Evolutionary conservation across 2,113 vertebrate species (phyloP), one percentile per base, ranked within the genome.

Genomic region (Daphoenositta chrysoptera): DNA sequence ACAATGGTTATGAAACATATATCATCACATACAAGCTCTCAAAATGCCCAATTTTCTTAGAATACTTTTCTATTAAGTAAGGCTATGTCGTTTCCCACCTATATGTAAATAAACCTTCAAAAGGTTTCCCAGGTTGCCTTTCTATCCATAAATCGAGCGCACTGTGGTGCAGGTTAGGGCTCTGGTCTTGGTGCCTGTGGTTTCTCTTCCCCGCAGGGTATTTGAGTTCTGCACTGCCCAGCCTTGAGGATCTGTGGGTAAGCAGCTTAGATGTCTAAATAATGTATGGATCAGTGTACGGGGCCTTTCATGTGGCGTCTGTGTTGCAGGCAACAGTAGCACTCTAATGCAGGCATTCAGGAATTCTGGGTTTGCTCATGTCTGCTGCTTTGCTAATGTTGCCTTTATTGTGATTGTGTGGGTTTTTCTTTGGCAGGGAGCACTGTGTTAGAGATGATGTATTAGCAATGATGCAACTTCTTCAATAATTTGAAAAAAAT

Each of bases 301-400:
- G 23, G 22, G n/a, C 63, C 80, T 94, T 90, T 94, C 68, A 75
- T 82, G 79, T 57, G 79, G 54, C 42, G 60, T 57, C 66, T 68
- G 64, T 56, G 51, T 78, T 94, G 69, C 63, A 92, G 51, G 79
- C 76, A 95, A 71, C 93, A 87, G 90, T 95, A 93, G 93, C 88
- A 71, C 31, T 5, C 28, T 56, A 90, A 90, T 7, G 5, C 44
- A 93, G 83, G 64, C 69, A 68, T 71, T 87, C 76, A 95, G 83
- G 83, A 96, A 95, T 90, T 71, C 76, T 92, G 93, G 18, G 48
- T 93, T 96, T 94, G 86, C 86, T 95, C 90, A 92, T 61, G 76
- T 95, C 92, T 95, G 83, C 72, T 87, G 48, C 86, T 84, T 84
- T 84, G 26, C 83, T 82, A n/a, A n/a, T 86, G 23, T 57, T 95